Conservation (phyloP, 2,113 vertebrate genomes). For the Turdus rufiventris region DNA sequence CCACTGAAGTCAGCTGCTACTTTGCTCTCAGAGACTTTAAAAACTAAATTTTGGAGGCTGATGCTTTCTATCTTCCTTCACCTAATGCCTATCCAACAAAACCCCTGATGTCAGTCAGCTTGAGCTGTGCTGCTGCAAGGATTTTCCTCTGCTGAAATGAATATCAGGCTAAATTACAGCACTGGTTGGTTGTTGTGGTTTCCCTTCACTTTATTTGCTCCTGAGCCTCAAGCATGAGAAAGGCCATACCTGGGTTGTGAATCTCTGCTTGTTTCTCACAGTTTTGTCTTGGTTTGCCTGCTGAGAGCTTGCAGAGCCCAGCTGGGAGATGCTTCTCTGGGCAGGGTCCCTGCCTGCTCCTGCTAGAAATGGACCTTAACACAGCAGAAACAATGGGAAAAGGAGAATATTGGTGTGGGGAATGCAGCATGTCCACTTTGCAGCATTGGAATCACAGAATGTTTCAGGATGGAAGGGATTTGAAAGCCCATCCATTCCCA, state of each 20-base stretch:
- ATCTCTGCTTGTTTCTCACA: background rate
- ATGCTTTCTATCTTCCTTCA: background rate
- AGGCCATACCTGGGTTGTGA: background rate
- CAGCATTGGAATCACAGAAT: background rate
- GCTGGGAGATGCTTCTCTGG: background rate
- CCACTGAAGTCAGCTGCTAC: background rate
- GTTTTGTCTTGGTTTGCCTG: background rate
- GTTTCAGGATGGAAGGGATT: background rate
- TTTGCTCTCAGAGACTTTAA: background rate
- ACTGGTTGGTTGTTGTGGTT: background rate
- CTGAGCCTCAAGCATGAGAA: background rate
- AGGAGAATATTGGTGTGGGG: background rate
- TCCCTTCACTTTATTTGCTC: background rate
- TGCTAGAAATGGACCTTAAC: background rate
- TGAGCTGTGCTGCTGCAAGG: background rate
- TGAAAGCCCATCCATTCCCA: background rate
- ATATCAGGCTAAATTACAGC: background rate
- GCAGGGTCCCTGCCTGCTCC: background rate
- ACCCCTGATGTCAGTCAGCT: background rate
- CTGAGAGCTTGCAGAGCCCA: background rate
- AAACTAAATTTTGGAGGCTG: background rate
- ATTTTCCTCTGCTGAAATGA: background rate
- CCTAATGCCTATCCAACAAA: background rate
- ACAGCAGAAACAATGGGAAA: background rate
- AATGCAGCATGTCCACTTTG: accelerated